Evolutionary conservation across 2,797 vertebrate species (phyloP), one percentile per base, ranked within the genome.

Genomic region (Falco concolor): DNA sequence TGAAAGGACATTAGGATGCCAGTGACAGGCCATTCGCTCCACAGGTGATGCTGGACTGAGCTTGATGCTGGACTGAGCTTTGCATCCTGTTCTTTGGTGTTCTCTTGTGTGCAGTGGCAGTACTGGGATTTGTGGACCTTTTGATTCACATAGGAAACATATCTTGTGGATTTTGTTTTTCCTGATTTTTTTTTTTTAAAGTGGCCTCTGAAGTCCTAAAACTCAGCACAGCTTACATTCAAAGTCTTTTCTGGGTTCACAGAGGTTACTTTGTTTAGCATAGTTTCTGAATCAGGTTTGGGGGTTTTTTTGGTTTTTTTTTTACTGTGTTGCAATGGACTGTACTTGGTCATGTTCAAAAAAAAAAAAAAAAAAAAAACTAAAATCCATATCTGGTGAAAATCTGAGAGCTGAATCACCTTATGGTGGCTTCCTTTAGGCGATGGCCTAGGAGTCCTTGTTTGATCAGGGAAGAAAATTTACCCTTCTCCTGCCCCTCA

Each of bases 11-110:
- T 57, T 44, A 44, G 68, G 60, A 42, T 89, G 49, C 25, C 3
- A 1, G 18, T 30, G 52, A 25, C 56, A 44, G 50, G 10, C 18
- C 1, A 0, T 73, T 44, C 0, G 0, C 68, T 56, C 52, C 3
- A 1, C 67, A 70, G 72, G 56, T 94, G 84, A 57, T 57, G n/a
- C 45, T 75, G 34, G 18, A 42, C 42, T 3, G 3, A 88, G 74
- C 36, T 72, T 87, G 84, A 57, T 57, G n/a, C 45, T 75, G 34
- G 18, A 42, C 42, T 3, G 3, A 88, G 74, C 36, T 72, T 87
- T 81, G 36, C 28, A 24, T 89, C 25, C 36, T 17, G 0, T 65
- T 44, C n/a, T 84, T 63, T 32, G 15, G 21, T 56, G 6, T 83
- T 88, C 49, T 86, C 7, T 23, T 83, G 20, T 16, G 5, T 83